Percentiles rank a stretch among this genome's conserved stretches.
These are phyloP conservation scores for Cephonodes hylas DNA, from an alignment of 2,888 invertebrate genomes.

Conservation along the genomic window DNA sequence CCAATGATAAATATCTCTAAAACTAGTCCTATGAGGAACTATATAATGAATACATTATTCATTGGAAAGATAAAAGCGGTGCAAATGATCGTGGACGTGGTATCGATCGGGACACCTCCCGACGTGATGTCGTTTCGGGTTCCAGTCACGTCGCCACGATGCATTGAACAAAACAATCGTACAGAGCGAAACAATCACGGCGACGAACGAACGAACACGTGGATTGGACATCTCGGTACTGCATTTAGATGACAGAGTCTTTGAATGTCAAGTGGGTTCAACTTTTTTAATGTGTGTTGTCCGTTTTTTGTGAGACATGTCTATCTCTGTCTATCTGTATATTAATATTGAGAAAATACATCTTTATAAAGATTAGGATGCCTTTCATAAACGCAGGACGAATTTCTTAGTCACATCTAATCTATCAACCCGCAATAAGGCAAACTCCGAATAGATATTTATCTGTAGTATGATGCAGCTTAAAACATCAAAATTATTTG, in stretches of 20 bases:
- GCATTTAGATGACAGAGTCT: neutral
- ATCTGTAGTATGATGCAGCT: too few species aligned
- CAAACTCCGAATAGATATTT: too few species aligned
- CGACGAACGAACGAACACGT: neutral
- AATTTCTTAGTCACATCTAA: too few species aligned
- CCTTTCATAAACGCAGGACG: too few species aligned
- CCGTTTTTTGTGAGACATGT: too few species aligned
- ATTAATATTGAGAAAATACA: too few species aligned
- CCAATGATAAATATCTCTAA: too few species aligned
- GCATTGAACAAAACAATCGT: neutral
- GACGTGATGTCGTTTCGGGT: neutral
- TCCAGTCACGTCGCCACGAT: neutral
- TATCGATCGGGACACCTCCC: neutral
- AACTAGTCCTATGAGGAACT: neutral
- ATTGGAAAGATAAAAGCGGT: neutral
- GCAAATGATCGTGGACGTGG: neutral
- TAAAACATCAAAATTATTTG: too few species aligned
- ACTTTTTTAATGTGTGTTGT: too few species aligned
- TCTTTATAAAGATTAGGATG: too few species aligned
- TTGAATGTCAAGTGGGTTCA: neutral
- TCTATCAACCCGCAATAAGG: too few species aligned
- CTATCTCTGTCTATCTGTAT: too few species aligned
- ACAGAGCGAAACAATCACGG: neutral
- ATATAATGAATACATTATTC: neutral
- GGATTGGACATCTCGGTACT: neutral